phyloP scores from a whole-genome alignment of 2,888 invertebrate species.

The Macropis europaea region DNA sequence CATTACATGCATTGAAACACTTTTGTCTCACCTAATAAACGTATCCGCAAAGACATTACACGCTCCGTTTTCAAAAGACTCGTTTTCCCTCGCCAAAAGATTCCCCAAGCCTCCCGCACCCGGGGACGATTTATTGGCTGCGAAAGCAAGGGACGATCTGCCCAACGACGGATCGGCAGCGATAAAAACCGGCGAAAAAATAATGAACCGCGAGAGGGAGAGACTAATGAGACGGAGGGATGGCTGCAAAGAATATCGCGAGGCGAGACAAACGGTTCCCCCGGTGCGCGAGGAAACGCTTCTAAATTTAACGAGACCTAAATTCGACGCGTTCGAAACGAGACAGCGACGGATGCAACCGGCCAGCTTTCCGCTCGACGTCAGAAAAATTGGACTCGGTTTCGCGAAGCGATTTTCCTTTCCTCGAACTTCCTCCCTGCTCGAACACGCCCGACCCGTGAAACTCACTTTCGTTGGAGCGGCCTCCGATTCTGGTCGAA shows the following conservation, averaged over 20 bases:
- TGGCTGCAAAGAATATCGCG: slow-evolving; percentile 22
- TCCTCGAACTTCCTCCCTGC: too few relatives aligned
- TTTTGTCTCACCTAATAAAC: too few relatives aligned
- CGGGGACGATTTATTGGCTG: neutral
- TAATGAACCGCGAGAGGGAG: slow-evolving; percentile 16
- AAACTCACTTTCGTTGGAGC: too few relatives aligned
- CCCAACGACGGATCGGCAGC: neutral
- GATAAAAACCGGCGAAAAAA: slow-evolving; percentile 34
- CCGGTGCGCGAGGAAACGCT: slow-evolving; percentile 29
- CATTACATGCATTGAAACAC: too few relatives aligned
- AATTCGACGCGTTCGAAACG: slow-evolving; percentile 46
- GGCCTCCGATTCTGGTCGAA: too few relatives aligned
- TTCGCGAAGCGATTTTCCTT: neutral
- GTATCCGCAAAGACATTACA: too few relatives aligned
- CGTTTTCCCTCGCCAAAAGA: too few relatives aligned
- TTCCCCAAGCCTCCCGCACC: too few relatives aligned
- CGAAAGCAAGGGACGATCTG: neutral
- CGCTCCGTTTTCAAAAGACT: too few relatives aligned
- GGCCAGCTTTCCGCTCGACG: neutral
- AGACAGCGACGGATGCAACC: slow-evolving; percentile 22
- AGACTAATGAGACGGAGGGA: slow-evolving; percentile 1
- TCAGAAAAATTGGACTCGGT: slow-evolving; percentile 24
- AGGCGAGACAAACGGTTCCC: slow-evolving; percentile 32
- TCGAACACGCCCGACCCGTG: too few relatives aligned
- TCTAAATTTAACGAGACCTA: slow-evolving; percentile 64